A percentile compares a stretch with the other conserved stretches of the same genome.
Evolutionary conservation across 2,113 vertebrate genomes (phyloP).

Genomic region (Equus przewalskii): DNA sequence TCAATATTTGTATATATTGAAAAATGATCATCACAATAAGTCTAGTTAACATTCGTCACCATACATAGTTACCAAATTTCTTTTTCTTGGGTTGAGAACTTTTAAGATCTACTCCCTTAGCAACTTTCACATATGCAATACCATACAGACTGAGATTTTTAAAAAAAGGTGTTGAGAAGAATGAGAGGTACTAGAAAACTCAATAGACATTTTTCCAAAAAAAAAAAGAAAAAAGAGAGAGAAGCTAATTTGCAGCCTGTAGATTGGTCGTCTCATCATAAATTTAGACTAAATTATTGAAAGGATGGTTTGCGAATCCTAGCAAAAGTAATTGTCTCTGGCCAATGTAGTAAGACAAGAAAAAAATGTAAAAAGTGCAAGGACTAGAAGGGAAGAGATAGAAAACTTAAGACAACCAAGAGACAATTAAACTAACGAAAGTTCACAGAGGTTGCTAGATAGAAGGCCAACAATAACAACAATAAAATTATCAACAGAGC

Average conservation of each 20-base stretch:
- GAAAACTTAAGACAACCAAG: neutral
- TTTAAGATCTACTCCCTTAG: neutral
- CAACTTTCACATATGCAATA: neutral
- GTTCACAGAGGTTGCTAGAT: neutral
- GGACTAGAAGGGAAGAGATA: neutral
- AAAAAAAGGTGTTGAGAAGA: neutral
- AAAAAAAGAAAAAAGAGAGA: neutral
- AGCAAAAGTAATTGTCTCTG: neutral
- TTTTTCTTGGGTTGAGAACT: neutral
- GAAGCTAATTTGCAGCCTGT: neutral
- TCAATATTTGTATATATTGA: neutral
- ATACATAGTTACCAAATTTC: neutral
- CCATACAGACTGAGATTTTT: neutral
- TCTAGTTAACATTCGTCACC: neutral
- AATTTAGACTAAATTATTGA: neutral
- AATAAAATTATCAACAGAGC: neutral
- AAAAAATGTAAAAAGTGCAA: neutral
- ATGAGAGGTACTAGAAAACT: neutral
- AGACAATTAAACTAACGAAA: conserved; percentile 41
- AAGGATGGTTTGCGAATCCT: neutral
- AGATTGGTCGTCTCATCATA: neutral
- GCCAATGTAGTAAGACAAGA: neutral
- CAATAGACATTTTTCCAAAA: neutral
- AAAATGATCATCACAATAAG: neutral
- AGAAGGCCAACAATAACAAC: neutral